phyloP scores from a whole-genome alignment of 1,140 invertebrate species.

The Drosophila athabasca region DNA sequence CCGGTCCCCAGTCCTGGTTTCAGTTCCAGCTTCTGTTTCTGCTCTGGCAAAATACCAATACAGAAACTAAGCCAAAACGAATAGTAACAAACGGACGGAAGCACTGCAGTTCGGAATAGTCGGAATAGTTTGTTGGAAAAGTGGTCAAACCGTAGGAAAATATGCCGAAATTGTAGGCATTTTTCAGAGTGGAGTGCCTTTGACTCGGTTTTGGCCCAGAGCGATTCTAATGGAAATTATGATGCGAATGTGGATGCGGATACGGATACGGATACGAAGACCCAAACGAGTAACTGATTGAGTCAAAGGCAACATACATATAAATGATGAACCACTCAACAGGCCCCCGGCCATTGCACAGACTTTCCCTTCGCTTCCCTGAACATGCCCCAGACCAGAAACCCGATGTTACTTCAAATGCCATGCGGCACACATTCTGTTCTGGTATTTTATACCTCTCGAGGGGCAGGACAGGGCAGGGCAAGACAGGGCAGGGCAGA shows the following conservation, averaged over 20 bases:
- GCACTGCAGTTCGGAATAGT: constrained; percentile 36
- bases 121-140: constrained; percentile 45
- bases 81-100: constrained; percentile 13
- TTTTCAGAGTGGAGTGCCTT: constrained; percentile 20
- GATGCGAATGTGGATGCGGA: constrained; percentile 16
- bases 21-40: no score
- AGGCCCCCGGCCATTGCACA: constrained; percentile 16
- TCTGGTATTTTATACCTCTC: constrained; percentile 19
- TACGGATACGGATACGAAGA: background rate
- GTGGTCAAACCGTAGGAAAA: constrained; percentile 17
- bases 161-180: constrained; percentile 13
- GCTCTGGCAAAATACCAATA: background rate
- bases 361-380: background rate
- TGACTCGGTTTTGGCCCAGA: constrained; percentile 27
- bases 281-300: constrained; percentile 42
- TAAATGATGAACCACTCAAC: constrained; percentile 30
- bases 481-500: constrained; percentile 11
- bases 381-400: background rate
- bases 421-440: constrained; percentile 19
- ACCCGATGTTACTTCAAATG: constrained; percentile 9
- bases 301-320: constrained; percentile 41
- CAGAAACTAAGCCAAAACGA: constrained; percentile 13
- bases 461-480: constrained; percentile 13
- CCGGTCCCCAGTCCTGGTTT: background rate
- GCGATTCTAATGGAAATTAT: constrained; percentile 50